phyloP scores from a whole-genome alignment of 2,888 invertebrate species.

The Plagodis pulveraria region DNA sequence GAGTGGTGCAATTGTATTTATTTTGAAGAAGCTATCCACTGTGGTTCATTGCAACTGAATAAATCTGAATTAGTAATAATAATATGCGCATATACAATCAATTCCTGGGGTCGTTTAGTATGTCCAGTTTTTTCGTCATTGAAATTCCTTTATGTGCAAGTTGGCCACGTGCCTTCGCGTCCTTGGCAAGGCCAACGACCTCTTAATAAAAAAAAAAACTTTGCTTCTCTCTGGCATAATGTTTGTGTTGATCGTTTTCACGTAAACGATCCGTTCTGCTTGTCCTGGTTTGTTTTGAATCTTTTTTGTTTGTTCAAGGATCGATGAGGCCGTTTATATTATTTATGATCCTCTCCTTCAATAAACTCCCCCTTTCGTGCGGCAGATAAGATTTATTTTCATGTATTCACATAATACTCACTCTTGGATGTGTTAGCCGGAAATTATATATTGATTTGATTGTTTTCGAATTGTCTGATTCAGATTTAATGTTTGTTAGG shows the following conservation, averaged over 20 bases:
- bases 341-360: conserved; percentile 51
- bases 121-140: conserved; percentile 56
- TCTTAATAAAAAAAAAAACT: conserved; percentile 65
- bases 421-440: conserved; percentile 7
- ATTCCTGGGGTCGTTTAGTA: conserved; percentile 31
- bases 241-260: conserved; percentile 82
- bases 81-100: conserved; percentile 19
- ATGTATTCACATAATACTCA: conserved; percentile 17
- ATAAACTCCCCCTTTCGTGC: conserved; percentile 35
- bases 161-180: conserved; percentile 73
- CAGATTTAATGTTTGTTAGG: conserved; percentile 1
- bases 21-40: too few relatives aligned
- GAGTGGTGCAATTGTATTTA: too few relatives aligned
- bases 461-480: conserved; percentile 9
- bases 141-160: conserved; percentile 59
- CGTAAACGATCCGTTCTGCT: conserved; percentile 65
- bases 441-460: conserved; percentile 10
- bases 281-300: conserved; percentile 59
- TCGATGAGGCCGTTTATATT: conserved; percentile 62
- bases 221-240: conserved; percentile 68
- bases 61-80: conserved; percentile 18
- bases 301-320: conserved; percentile 51
- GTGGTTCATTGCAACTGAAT: conserved; percentile 6
- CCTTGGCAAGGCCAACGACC: conserved; percentile 79
- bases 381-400: conserved; percentile 27